Percentiles rank a stretch among this genome's conserved stretches.
Evolutionary conservation across 2,113 vertebrate species (phyloP).

Genomic region (Saiga tatarica): DNA sequence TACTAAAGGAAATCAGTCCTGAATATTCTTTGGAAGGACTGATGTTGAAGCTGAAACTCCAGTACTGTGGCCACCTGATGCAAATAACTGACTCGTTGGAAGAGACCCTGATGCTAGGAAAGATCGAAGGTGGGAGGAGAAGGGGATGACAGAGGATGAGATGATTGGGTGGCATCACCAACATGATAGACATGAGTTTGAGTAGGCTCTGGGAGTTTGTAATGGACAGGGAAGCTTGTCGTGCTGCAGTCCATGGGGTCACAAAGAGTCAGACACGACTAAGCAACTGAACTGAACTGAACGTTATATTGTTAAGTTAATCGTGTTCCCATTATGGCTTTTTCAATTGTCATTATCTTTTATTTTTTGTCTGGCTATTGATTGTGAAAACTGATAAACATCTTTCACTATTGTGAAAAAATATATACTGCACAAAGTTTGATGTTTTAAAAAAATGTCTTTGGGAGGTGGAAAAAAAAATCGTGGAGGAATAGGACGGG

Average conservation of each 20-base stretch:
- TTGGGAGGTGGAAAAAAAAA: too few relatives aligned
- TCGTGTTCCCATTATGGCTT: neutral
- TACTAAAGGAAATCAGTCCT: neutral
- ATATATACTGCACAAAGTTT: neutral
- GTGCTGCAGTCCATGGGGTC: neutral
- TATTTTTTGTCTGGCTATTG: neutral
- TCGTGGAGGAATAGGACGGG: too few relatives aligned
- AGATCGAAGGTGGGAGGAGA: neutral
- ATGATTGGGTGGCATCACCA: neutral
- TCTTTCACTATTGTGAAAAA: neutral
- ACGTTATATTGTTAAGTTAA: neutral
- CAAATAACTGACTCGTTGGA: neutral
- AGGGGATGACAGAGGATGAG: neutral
- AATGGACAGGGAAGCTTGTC: neutral
- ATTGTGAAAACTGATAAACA: neutral
- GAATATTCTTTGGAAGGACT: neutral
- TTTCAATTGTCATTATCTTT: neutral
- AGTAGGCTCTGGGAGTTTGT: neutral
- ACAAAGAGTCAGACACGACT: fast-evolving
- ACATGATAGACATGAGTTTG: neutral
- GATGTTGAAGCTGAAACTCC: neutral
- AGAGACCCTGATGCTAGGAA: neutral
- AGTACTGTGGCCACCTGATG: neutral
- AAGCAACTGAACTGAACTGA: neutral
- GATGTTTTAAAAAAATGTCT: neutral